These are phyloP conservation scores for Vandiemenella viatica DNA, from an alignment of 2,888 invertebrate genomes.

Conservation along the genomic window DNA sequence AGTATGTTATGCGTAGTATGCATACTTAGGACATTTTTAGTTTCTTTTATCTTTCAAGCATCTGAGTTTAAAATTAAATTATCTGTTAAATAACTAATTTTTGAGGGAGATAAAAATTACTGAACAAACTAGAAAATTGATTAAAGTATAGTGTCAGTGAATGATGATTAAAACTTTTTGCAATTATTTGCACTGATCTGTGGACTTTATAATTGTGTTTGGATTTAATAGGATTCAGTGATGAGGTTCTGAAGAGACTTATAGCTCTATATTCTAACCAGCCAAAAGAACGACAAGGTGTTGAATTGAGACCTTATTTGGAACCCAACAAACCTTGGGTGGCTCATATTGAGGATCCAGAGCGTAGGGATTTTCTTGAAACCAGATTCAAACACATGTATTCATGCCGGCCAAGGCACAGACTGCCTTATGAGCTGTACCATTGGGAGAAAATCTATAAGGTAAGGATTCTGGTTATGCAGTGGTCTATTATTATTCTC, in stretches of 20 bases:
- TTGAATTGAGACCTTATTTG: slow-evolving; percentile 60
- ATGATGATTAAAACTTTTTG: background rate
- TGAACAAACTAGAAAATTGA: no score
- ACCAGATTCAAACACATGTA: slow-evolving; percentile 48
- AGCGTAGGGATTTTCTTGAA: slow-evolving; percentile 55
- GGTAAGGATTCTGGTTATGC: background rate
- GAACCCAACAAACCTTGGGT: slow-evolving; percentile 37
- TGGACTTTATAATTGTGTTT: background rate
- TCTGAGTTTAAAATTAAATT: no score
- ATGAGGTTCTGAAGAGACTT: slow-evolving; percentile 55
- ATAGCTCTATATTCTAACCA: slow-evolving; percentile 57
- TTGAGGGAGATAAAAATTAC: no score
- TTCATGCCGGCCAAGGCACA: slow-evolving; percentile 48
- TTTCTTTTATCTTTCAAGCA: no score
- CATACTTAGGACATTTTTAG: no score
- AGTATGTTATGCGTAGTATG: no score
- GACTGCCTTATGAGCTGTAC: slow-evolving; percentile 50
- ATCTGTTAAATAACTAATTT: no score
- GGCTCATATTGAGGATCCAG: slow-evolving; percentile 53
- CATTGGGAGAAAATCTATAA: slow-evolving; percentile 75
- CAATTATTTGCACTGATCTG: background rate
- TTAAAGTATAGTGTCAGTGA: no score
- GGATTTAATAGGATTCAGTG: slow-evolving; percentile 50
- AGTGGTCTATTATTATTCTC: background rate
- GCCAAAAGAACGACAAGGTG: slow-evolving; percentile 42